These are phyloP conservation scores for Noctua janthe DNA, from an alignment of 2,888 invertebrate species.

Conservation along the genomic window DNA sequence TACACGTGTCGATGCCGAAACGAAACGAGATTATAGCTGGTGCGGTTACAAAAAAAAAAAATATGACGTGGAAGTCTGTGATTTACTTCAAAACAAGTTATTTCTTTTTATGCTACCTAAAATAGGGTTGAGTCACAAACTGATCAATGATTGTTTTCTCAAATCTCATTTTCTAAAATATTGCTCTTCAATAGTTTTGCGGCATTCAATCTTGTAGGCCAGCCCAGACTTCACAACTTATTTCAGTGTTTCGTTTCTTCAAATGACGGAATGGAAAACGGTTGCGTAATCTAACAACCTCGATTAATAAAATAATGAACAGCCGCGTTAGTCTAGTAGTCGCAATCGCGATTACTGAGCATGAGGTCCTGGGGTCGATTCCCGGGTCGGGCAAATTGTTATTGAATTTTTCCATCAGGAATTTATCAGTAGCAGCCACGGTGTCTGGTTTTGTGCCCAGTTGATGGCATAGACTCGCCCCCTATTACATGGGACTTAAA, in stretches of 20 bases:
- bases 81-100: neutral
- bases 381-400: no score
- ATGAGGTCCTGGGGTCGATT: no score
- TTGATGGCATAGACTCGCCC: no score
- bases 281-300: neutral
- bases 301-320: neutral
- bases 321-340: no score
- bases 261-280: neutral
- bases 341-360: no score
- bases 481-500: no score
- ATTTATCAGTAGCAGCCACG: no score
- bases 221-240: neutral
- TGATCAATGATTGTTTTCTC: neutral
- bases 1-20: neutral
- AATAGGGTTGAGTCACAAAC: neutral
- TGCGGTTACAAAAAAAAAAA: neutral
- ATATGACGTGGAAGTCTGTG: neutral
- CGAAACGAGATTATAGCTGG: neutral
- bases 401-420: no score
- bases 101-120: neutral
- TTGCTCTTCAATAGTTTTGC: neutral
- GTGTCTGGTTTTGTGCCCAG: no score
- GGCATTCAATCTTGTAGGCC: neutral
- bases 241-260: neutral
- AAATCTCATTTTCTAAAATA: neutral